Base-by-base conservation (phyloP, 2,888 invertebrate genomes). In the Amphimallon solstitiale region DNA sequence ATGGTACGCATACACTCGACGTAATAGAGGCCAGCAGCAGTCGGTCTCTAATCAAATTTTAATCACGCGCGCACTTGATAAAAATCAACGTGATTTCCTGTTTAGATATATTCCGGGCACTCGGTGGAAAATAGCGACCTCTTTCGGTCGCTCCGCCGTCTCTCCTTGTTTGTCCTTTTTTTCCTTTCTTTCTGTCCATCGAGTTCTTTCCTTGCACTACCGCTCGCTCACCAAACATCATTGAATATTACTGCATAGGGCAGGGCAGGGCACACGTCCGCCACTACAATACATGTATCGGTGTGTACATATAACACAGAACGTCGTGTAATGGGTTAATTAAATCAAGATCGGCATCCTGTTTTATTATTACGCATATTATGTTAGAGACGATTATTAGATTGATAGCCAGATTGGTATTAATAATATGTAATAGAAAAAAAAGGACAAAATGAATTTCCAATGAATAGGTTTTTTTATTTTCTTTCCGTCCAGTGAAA, bases 31-130 rank as follows among this genome's bases (percentile, higher is more conserved):
- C 56, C 56, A n/a, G n/a, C n/a, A n/a, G 43, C 43, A 59, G 56
- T 29, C 29, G 29, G 29, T 43, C 43, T 59, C 56, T 43, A 59
- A 59, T 59, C 56, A 59, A 59, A 59, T 59, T 59, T 59, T 59
- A 59, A 59, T 59, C 56, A 59, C 56, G 56, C 21, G 56, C 56
- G 56, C 56, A 59, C 56, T 59, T 59, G 56, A 59, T 59, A 59
- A 59, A 59, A 59, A 59, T 59, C 56, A 59, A 59, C 56, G 56
- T 59, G 56, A 59, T 59, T 59, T 59, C 56, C 56, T 64, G 52
- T 64, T 45, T 45, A 56, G 52, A 54, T 54, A 63, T 40, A 19
- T 23, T 52, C 37, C 19, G 51, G 63, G 21, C 63, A 52, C n/a
- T 23, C 35, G 29, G 43, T 49, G 38, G 63, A 49, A 51, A 35